A percentile compares a stretch with the other conserved stretches of the same genome.
phyloP scores from a whole-genome alignment of 2,797 vertebrate genomes.

The Echeneis naucrates region DNA sequence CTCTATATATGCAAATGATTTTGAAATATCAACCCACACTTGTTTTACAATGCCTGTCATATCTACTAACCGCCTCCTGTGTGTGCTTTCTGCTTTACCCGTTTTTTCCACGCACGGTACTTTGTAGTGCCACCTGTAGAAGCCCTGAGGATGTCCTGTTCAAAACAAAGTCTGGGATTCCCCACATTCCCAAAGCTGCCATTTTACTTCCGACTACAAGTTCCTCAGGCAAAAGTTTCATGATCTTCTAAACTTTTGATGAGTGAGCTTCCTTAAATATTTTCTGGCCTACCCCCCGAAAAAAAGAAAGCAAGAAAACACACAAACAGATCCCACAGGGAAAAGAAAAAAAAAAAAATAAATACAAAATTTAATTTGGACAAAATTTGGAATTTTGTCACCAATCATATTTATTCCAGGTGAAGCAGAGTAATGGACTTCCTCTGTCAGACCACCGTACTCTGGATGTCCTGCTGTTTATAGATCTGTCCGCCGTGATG shows the following conservation, averaged over 20 bases:
- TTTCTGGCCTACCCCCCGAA: too few relatives aligned
- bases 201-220: constrained; percentile 56
- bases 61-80: not conserved
- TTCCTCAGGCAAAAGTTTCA: constrained; percentile 52
- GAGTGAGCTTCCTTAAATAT: constrained; percentile 1
- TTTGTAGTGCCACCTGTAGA: constrained; percentile 51
- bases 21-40: not conserved
- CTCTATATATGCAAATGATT: constrained; percentile 10
- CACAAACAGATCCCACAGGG: not conserved
- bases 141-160: constrained; percentile 33
- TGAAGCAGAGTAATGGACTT: not conserved
- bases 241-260: constrained; percentile 26
- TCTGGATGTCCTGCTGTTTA: constrained; percentile 17
- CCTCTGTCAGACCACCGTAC: not conserved
- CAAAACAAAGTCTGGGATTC: constrained; percentile 73
- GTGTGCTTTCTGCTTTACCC: not conserved
- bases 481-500: constrained; percentile 10
- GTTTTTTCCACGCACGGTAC: constrained; percentile 39
- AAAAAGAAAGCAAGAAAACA: too few relatives aligned
- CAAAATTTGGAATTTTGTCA: not conserved
- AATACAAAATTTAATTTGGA: not conserved
- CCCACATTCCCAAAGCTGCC: constrained; percentile 72
- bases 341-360: too few relatives aligned
- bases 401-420: not conserved
- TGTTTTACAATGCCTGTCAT: constrained; percentile 14